Evolutionary conservation across 2,113 vertebrate species (phyloP).

Genomic region (Platycercus adscitus): DNA sequence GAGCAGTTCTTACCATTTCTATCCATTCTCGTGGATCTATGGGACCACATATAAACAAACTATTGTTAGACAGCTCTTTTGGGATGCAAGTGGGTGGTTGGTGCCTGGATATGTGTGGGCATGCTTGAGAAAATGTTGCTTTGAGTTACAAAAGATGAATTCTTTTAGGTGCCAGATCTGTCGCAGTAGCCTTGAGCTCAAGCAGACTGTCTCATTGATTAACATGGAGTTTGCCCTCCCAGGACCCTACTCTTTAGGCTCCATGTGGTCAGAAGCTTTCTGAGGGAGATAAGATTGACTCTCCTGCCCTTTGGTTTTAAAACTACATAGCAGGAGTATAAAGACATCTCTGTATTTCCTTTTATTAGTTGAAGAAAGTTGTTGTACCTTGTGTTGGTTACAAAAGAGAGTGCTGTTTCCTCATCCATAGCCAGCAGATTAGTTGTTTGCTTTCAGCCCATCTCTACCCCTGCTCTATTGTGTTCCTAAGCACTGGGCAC

Average conservation of each 20-base stretch:
- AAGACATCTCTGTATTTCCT: background rate
- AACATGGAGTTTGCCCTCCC: background rate
- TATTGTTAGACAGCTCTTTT: background rate
- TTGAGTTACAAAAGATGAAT: conserved; percentile 14
- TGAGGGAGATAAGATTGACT: background rate
- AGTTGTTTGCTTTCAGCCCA: background rate
- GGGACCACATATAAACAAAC: background rate
- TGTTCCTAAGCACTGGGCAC: background rate
- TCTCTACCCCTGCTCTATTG: background rate
- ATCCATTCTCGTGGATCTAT: background rate
- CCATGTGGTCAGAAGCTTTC: background rate
- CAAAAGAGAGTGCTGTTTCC: background rate
- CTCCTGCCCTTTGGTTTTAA: background rate
- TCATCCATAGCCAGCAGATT: background rate
- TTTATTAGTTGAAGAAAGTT: background rate
- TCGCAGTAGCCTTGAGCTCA: background rate
- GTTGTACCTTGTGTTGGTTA: background rate
- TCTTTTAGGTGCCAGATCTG: background rate
- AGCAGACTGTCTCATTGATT: background rate
- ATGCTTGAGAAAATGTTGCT: conserved; percentile 7
- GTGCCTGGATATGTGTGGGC: background rate
- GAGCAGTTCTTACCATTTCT: background rate
- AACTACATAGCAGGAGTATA: background rate
- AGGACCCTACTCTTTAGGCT: background rate
- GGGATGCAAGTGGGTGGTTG: background rate